These are phyloP conservation scores for Perca schrenkii DNA, from an alignment of 2,113 vertebrate genomes.

Conservation along the genomic window DNA sequence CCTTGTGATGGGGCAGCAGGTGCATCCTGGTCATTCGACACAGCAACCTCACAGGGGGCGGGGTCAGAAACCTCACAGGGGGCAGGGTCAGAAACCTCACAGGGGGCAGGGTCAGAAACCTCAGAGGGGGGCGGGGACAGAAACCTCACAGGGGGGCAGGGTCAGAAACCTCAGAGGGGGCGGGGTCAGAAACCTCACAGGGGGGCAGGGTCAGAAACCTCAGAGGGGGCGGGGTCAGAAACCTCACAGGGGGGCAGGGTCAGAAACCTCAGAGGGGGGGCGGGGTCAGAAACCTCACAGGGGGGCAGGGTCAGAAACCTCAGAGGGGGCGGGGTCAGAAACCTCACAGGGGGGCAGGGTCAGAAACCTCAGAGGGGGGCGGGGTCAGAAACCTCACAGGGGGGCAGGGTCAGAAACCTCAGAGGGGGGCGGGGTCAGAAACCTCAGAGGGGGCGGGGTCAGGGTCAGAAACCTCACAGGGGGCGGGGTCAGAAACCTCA, in stretches of 20 bases:
- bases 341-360: background rate
- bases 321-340: background rate
- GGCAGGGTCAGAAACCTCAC: background rate
- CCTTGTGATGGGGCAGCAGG: slow-evolving; percentile 43
- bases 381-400: slow-evolving; percentile 10
- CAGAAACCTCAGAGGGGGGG: slow-evolving; percentile 8
- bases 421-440: background rate
- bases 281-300: background rate
- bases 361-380: slow-evolving; percentile 16
- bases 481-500: background rate
- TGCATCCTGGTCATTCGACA: background rate
- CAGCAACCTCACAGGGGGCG: slow-evolving; percentile 6
- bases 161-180: slow-evolving; percentile 5
- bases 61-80: background rate
- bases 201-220: background rate
- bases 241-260: background rate
- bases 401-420: slow-evolving; percentile 6
- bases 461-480: slow-evolving; percentile 8
- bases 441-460: slow-evolving; percentile 4
- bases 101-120: background rate
- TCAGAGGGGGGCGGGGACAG: too few species aligned
- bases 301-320: background rate
- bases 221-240: background rate
- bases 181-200: background rate
- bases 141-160: background rate